Evolutionary conservation across 2,797 vertebrate genomes (phyloP).

Genomic region (Myripristis jacobus): DNA sequence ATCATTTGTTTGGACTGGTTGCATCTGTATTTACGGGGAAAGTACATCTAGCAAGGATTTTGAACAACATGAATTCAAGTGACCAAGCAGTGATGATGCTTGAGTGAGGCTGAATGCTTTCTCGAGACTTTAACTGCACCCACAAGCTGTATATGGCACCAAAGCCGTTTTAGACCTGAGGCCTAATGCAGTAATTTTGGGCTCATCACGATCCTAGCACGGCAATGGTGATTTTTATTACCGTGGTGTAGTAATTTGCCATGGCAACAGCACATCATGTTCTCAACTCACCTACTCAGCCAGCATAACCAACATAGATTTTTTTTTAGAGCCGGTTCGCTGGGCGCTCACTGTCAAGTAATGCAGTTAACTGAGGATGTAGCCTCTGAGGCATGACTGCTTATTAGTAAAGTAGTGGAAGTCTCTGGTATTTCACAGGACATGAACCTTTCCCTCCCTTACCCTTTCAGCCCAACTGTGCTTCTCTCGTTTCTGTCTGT

Average conservation of each 20-base stretch:
- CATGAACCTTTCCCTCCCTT: neutral
- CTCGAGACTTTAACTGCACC: neutral
- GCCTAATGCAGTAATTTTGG: constrained; percentile 1
- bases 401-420: neutral
- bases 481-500: neutral
- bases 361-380: constrained; percentile 23
- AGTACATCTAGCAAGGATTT: too few species aligned
- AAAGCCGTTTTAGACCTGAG: neutral
- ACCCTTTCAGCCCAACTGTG: too few species aligned
- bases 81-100: constrained; percentile 7
- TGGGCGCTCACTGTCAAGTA: neutral
- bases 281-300: constrained; percentile 11
- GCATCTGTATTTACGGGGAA: too few species aligned
- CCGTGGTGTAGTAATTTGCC: too few species aligned
- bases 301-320: neutral
- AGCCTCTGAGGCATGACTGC: neutral
- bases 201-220: neutral
- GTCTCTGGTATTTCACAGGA: too few species aligned
- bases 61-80: neutral
- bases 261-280: neutral
- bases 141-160: constrained; percentile 1
- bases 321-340: neutral
- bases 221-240: too few species aligned
- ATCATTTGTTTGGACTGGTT: constrained; percentile 3
- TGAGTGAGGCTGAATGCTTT: neutral